phyloP scores from a whole-genome alignment of 2,797 vertebrate genomes.

The Oryzias dopingdopingensis region DNA sequence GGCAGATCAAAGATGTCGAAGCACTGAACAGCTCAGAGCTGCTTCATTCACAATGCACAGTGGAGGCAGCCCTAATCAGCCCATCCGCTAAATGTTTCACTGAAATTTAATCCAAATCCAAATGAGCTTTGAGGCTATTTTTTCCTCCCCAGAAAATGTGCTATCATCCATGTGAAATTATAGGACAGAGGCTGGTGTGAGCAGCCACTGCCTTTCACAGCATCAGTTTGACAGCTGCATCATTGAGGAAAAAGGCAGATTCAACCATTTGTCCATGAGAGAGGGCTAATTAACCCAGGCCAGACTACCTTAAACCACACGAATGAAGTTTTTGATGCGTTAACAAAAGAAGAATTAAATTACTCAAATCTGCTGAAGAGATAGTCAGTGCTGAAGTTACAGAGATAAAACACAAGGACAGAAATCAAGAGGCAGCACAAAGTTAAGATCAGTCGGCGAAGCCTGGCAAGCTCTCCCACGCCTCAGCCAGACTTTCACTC shows the following conservation, averaged over 20 bases:
- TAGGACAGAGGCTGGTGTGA: conserved; percentile 31
- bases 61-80: conserved; percentile 51
- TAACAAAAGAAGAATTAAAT: conserved; percentile 25
- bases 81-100: conserved; percentile 51
- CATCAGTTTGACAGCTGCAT: conserved; percentile 40
- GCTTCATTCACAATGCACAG: conserved; percentile 29
- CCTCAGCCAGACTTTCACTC: conserved; percentile 25
- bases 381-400: conserved; percentile 1
- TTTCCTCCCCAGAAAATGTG: conserved; percentile 50
- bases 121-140: conserved; percentile 62
- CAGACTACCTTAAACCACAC: conserved; percentile 14
- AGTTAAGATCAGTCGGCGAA: conserved; percentile 28
- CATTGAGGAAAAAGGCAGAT: conserved; percentile 27
- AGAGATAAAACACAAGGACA: conserved; percentile 8
- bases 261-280: conserved; percentile 23
- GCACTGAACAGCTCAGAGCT: conserved; percentile 28
- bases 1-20: conserved; percentile 38
- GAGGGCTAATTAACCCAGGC: conserved; percentile 27
- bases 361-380: conserved; percentile 17
- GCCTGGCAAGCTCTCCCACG: conserved; percentile 29
- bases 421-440: conserved; percentile 20
- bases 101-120: conserved; percentile 67
- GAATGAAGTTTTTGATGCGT: conserved; percentile 19
- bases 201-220: conserved; percentile 44
- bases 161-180: conserved; percentile 54